Percentiles rank a stretch among this genome's conserved stretches.
Evolutionary conservation across 2,113 vertebrate genomes (phyloP).

Genomic region (Tupaia tana): DNA sequence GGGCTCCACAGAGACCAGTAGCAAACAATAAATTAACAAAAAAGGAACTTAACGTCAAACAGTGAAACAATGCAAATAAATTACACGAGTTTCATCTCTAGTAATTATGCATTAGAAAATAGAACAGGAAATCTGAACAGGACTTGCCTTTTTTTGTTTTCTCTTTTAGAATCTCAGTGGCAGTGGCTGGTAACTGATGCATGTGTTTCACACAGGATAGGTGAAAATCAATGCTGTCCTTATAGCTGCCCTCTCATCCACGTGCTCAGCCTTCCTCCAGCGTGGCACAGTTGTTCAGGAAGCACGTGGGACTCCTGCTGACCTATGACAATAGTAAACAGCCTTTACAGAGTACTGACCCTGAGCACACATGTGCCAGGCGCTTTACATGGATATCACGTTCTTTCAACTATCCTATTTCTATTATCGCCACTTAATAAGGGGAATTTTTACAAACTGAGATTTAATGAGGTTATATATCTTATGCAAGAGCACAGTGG

Average conservation of each 20-base stretch:
- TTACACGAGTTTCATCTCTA: conserved; percentile 51
- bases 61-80: conserved; percentile 74
- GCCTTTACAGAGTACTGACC: not conserved
- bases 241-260: not conserved
- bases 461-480: not conserved
- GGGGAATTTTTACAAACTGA: not conserved
- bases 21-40: conserved; percentile 79
- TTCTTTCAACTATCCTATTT: not conserved
- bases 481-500: not conserved
- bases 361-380: not conserved
- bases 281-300: not conserved
- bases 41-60: conserved; percentile 69
- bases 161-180: not conserved
- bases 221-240: not conserved
- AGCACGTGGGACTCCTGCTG: not conserved
- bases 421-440: not conserved
- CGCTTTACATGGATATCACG: not conserved
- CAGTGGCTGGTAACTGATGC: not conserved
- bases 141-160: not conserved
- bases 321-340: not conserved
- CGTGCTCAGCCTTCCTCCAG: not conserved
- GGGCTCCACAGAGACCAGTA: conserved; percentile 69
- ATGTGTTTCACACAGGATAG: not conserved
- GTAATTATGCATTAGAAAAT: conserved; percentile 72
- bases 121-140: conserved; percentile 48